Percentiles rank a stretch among this genome's conserved stretches.
Conservation (phyloP, 2,797 vertebrate genomes). For the Tamandua tetradactyla region DNA sequence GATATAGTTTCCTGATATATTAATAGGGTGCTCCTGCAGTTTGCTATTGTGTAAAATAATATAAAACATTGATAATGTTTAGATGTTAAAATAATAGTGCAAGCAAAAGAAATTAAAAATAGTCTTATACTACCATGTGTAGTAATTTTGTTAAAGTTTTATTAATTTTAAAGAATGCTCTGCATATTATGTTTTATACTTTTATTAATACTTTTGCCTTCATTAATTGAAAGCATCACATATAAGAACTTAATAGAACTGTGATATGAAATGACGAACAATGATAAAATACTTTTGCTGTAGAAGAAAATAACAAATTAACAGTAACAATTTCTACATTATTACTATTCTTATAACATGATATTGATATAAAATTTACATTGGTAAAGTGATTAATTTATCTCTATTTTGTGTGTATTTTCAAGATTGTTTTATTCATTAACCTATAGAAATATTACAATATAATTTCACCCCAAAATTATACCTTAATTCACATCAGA, state of each 20-base stretch:
- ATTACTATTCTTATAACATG: background rate
- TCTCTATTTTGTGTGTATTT: background rate
- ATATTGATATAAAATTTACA: background rate
- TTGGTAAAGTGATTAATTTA: background rate
- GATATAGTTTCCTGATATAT: background rate
- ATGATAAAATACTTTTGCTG: background rate
- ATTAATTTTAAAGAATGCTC: background rate
- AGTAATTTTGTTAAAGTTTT: background rate
- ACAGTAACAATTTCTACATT: background rate
- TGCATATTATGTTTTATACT: background rate
- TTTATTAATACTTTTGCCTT: background rate
- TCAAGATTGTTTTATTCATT: background rate
- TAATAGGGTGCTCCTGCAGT: background rate
- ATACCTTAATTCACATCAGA: background rate
- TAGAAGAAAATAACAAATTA: background rate
- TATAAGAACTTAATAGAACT: conserved; percentile 8
- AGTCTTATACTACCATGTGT: background rate
- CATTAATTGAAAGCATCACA: background rate
- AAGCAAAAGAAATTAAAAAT: conserved; percentile 5
- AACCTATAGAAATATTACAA: background rate
- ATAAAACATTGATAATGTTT: background rate
- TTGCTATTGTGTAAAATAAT: conserved; percentile 1
- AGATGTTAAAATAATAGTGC: background rate
- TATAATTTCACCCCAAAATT: background rate
- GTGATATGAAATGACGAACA: background rate